Evolutionary conservation across 2,797 vertebrate genomes (phyloP), one percentile per base, ranked within the genome.

Genomic region (Sebastes nivosus): DNA sequence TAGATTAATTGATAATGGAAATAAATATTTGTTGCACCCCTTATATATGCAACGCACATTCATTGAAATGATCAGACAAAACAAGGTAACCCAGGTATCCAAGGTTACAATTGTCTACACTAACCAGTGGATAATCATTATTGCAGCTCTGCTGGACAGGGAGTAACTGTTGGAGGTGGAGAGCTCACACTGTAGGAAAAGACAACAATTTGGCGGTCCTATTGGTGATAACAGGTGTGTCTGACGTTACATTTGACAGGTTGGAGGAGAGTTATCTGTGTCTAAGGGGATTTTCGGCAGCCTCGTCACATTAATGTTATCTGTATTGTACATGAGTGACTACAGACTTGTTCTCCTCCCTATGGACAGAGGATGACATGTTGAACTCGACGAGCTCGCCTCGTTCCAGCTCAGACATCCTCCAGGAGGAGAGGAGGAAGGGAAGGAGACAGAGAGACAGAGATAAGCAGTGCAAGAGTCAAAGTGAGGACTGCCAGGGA

Each of bases 401-500:
- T 36, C 16, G 57, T 75, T 90, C 52, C 24, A 70, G 34, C 46
- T 63, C 61, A 12, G 66, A 79, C 57, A 57, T 54, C 54, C 12
- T 78, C 7, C 34, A 42, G 52, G 73, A 83, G 60, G 57, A 67
- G 22, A 46, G 27, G 58, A 82, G 75, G 38, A 72, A 11, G n/a
- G 13, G 55, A 59, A 30, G 12, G 63, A 82, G 57, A 75, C 59
- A 79, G 58, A 82, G 61, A 83, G 42, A 12, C 69, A 75, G 54
- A 74, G 88, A 84, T 84, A 84, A 79, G 63, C 65, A 64, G 38
- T 46, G 73, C 58, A 61, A 82, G 73, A 90, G 75, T 61, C 75
- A 64, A 82, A 84, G 80, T 46, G 70, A 87, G 75, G 65, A 83
- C 74, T 79, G 81, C 86, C 30, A 38, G 81, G 75, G 72, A 87